Percentiles rank a stretch among this genome's conserved stretches.
phyloP scores from a whole-genome alignment of 2,888 invertebrate species.

The Meteorus cinctellus region DNA sequence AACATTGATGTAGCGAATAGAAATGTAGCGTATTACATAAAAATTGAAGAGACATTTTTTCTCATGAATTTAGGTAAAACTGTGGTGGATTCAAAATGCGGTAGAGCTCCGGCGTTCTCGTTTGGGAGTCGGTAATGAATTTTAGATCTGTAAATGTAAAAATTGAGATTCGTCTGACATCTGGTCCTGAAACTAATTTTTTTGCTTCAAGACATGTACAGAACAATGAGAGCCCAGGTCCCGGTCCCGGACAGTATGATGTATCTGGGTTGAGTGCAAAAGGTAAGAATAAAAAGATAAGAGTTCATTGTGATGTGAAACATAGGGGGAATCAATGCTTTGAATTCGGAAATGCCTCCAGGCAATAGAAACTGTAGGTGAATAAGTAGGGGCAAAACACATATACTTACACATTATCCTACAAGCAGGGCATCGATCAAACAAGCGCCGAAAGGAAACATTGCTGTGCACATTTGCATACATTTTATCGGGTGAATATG shows the following conservation, averaged over 20 bases:
- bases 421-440: slow-evolving; percentile 48
- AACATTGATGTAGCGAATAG: no score
- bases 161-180: slow-evolving; percentile 11
- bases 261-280: slow-evolving; percentile 88
- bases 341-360: neutral
- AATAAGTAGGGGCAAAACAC: neutral
- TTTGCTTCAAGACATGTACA: slow-evolving; percentile 70
- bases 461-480: slow-evolving; percentile 11
- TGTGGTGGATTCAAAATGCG: slow-evolving; percentile 84
- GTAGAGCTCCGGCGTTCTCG: slow-evolving; percentile 87
- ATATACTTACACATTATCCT: slow-evolving; percentile 4
- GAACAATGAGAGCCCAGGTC: slow-evolving; percentile 80
- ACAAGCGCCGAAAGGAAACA: slow-evolving; percentile 29
- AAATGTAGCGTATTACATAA: no score
- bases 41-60: slow-evolving; percentile 23
- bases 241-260: slow-evolving; percentile 93
- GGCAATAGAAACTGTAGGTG: neutral
- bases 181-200: slow-evolving; percentile 9
- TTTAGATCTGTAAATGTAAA: neutral
- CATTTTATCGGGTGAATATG: no score
- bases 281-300: slow-evolving; percentile 75
- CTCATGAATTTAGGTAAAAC: slow-evolving; percentile 79
- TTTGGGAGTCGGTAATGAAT: slow-evolving; percentile 80
- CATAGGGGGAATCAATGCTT: no score
- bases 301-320: no score